Conservation (phyloP, 2,797 vertebrate genomes). For the Lepilemur septentrionalis region DNA sequence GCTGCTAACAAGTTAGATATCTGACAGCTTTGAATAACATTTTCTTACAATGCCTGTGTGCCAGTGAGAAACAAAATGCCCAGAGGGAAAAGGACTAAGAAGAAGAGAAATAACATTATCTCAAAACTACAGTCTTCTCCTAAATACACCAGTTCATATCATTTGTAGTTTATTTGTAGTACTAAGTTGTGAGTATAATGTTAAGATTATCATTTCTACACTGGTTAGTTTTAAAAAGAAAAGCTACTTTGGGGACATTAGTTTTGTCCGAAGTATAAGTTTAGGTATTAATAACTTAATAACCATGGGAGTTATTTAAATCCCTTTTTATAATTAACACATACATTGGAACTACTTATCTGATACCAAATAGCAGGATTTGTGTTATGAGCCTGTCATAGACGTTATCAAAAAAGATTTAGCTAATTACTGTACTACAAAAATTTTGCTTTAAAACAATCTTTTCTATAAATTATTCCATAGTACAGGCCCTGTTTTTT, state of each 20-base stretch:
- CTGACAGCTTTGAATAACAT: neutral
- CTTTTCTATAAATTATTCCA: neutral
- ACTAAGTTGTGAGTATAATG: neutral
- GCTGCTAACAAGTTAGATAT: neutral
- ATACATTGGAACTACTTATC: neutral
- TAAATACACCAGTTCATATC: neutral
- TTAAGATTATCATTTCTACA: neutral
- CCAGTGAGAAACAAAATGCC: neutral
- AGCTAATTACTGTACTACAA: neutral
- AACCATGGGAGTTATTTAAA: neutral
- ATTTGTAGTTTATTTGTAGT: neutral
- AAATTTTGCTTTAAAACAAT: neutral
- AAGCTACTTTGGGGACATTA: neutral
- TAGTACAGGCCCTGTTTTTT: neutral
- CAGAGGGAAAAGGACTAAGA: neutral
- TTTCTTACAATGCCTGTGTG: neutral
- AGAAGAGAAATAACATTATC: neutral
- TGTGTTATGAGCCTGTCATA: neutral
- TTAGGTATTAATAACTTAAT: neutral
- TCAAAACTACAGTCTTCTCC: neutral
- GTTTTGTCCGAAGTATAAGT: conserved; percentile 2
- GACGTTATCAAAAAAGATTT: conserved; percentile 18
- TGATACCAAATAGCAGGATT: conserved; percentile 3
- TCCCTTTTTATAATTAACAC: neutral
- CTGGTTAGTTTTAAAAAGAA: neutral